These are phyloP conservation scores for Charanyca ferruginea DNA, from an alignment of 2,888 invertebrate genomes.

Conservation along the genomic window DNA sequence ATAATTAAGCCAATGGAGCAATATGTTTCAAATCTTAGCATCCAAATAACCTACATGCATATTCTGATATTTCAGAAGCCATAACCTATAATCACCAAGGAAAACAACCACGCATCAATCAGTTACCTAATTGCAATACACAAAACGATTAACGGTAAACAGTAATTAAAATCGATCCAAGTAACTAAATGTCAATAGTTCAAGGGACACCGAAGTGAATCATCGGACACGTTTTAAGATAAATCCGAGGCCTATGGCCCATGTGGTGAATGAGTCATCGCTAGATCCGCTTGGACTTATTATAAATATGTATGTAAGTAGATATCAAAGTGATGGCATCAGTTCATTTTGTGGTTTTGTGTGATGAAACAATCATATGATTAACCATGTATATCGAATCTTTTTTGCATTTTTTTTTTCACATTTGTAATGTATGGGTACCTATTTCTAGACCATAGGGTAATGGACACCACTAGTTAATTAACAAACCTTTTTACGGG, in stretches of 20 bases:
- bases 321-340: constrained; percentile 44
- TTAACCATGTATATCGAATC: not conserved
- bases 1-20: too few species aligned
- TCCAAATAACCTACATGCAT: not conserved
- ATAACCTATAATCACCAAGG: constrained; percentile 23
- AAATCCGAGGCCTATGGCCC: constrained; percentile 62
- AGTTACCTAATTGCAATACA: constrained; percentile 16
- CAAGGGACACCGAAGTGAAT: constrained; percentile 73
- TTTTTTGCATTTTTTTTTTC: too few species aligned
- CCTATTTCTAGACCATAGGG: too few species aligned
- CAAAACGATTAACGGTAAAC: constrained; percentile 18
- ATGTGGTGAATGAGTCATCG: constrained; percentile 72
- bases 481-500: too few species aligned
- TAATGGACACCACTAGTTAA: too few species aligned
- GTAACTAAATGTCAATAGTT: constrained; percentile 76
- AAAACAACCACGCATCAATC: constrained; percentile 31
- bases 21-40: not conserved
- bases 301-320: constrained; percentile 65
- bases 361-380: constrained; percentile 21
- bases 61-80: constrained; percentile 30
- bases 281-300: constrained; percentile 77
- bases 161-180: constrained; percentile 40
- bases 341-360: constrained; percentile 50
- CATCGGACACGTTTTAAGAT: constrained; percentile 68
- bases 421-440: too few species aligned